Conservation (phyloP, 2,113 vertebrate genomes). For the Setophaga coronata region DNA sequence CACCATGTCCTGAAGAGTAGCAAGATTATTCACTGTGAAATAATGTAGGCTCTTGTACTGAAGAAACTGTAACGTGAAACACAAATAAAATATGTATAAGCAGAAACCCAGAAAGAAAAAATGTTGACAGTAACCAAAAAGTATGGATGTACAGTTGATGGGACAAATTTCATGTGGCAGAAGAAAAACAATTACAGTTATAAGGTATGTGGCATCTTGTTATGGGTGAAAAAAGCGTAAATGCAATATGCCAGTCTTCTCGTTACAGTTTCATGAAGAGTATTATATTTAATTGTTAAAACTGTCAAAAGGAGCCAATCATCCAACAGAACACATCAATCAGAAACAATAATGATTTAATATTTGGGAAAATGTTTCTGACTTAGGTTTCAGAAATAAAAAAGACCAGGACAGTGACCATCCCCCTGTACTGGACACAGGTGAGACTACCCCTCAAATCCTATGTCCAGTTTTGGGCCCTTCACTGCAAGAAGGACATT, state of each 20-base stretch:
- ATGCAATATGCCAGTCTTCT: background rate
- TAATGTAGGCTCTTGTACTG: background rate
- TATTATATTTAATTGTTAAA: background rate
- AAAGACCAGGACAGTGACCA: accelerated
- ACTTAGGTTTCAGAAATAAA: background rate
- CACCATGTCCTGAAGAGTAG: background rate
- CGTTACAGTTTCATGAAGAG: background rate
- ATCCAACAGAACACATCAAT: background rate
- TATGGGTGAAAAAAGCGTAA: background rate
- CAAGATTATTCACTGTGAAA: background rate
- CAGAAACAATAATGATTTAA: background rate
- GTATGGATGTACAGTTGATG: background rate
- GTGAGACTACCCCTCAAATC: background rate
- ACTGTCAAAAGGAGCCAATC: background rate
- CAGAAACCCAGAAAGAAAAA: background rate
- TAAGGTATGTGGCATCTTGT: background rate
- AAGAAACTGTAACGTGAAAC: background rate
- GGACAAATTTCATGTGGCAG: background rate
- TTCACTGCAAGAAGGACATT: background rate
- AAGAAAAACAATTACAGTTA: background rate
- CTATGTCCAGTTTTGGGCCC: background rate
- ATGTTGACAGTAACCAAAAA: background rate
- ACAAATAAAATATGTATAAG: background rate
- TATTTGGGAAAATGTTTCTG: background rate
- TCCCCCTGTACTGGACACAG: accelerated